Evolutionary conservation across 2,113 vertebrate genomes (phyloP), one percentile per base, ranked within the genome.

Genomic region (Phodopus roborovskii): DNA sequence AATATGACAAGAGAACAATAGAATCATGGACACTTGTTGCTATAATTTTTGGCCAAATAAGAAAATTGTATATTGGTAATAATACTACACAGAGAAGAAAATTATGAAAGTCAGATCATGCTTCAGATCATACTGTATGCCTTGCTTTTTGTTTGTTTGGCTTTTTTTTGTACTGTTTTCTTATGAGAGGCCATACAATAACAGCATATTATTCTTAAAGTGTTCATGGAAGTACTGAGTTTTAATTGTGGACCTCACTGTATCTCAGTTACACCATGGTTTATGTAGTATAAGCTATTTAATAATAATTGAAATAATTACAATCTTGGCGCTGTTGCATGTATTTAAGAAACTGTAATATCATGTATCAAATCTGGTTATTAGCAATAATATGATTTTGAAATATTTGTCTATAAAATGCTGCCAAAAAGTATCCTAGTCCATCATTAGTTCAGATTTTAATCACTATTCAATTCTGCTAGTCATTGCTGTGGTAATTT

Each of bases 261-360:
- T 62, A 22, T 85, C 53, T 93, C 10, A 16, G 81, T 78, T 89
- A 87, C 68, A 0, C 53, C 86, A 17, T 66, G 53, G 24, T 74
- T 88, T 60, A 62, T 30, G 7, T 64, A 15, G 7, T 42, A 0
- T 42, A 64, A 45, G 6, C 22, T 15, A 45, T 1, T 75, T 78
- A 60, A 90, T 24, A 85, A 88, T 78, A 94, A 87, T 77, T 92
- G 48, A 56, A 89, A 85, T 20, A 62, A 64, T 39, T 92, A n/a
- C 24, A 64, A 3, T 86, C 30, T n/a, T 95, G 56, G 5, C 11
- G 36, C 42, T 60, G 68, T 17, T 62, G 8, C 2, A 0, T 91
- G n/a, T 89, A n/a, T 36, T 81, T 2, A 86, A 71, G 19, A 82
- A 87, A 66, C 17, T 87, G 0, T 94, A 58, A 50, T 9, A 74